These are phyloP conservation scores for Burhinus bistriatus DNA, from an alignment of 2,113 vertebrate species.

Conservation along the genomic window DNA sequence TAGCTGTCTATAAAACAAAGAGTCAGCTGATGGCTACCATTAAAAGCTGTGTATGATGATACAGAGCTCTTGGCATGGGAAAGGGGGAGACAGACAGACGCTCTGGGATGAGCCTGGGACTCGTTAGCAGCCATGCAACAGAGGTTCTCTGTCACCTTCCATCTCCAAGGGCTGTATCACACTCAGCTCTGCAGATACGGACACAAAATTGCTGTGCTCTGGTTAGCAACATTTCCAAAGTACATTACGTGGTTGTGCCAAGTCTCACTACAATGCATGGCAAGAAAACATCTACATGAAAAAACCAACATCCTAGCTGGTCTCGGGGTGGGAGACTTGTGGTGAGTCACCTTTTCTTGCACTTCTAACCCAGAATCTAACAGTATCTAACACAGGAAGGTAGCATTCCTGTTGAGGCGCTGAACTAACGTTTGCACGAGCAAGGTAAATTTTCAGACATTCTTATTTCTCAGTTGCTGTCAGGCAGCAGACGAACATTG, in stretches of 20 bases:
- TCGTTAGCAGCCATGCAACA: not conserved
- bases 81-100: not conserved
- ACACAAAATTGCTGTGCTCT: rapidly evolving
- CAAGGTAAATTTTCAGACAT: not conserved
- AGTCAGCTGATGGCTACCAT: not conserved
- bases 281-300: not conserved
- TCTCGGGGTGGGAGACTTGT: not conserved
- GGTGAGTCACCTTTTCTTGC: not conserved
- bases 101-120: not conserved
- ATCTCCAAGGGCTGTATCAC: not conserved
- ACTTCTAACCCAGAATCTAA: not conserved
- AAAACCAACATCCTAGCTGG: not conserved
- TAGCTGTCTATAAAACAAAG: not conserved
- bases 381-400: not conserved
- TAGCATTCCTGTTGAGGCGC: not conserved
- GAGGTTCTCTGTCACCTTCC: not conserved
- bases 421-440: not conserved
- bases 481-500: not conserved
- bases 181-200: not conserved
- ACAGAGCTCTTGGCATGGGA: not conserved
- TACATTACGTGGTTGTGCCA: rapidly evolving
- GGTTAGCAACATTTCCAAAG: not conserved
- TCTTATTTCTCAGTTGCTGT: not conserved
- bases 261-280: rapidly evolving
- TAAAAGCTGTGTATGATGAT: not conserved